Evolutionary conservation across 2,888 invertebrate species (phyloP).

Genomic region (Caenorhabditis angaria): DNA sequence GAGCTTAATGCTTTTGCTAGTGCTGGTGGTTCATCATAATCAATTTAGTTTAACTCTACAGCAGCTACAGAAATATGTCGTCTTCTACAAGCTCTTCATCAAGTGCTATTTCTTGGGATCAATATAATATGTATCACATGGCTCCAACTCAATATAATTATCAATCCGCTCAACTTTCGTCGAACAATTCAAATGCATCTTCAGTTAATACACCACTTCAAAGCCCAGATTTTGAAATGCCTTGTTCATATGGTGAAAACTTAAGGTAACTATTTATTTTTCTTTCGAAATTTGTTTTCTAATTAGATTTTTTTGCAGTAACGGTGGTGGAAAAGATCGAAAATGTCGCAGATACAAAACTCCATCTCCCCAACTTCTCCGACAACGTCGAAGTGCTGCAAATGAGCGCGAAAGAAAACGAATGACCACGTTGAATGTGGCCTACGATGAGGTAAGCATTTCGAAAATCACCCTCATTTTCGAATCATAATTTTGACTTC

Average conservation of each 20-base stretch:
- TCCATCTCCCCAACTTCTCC: conserved; percentile 68
- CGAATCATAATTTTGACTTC: neutral
- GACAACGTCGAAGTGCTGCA: conserved; percentile 58
- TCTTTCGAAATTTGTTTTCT: neutral
- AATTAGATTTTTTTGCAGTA: conserved; percentile 11
- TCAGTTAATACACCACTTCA: conserved; percentile 46
- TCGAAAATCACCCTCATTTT: neutral
- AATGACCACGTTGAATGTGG: conserved; percentile 70
- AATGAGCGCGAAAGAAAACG: conserved; percentile 70
- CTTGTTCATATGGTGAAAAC: conserved; percentile 26
- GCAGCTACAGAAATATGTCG: neutral
- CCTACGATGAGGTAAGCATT: conserved; percentile 67
- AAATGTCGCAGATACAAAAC: conserved; percentile 67
- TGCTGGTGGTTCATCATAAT: conserved; percentile 7
- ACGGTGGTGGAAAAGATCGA: conserved; percentile 32
- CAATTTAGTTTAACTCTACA: neutral
- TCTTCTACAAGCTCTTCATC: conserved; percentile 3
- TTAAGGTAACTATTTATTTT: neutral
- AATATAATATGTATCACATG: conserved; percentile 40
- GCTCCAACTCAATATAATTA: conserved; percentile 30
- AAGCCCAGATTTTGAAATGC: conserved; percentile 46
- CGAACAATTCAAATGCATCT: conserved; percentile 19
- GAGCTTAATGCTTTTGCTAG: neutral
- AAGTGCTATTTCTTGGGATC: conserved; percentile 38
- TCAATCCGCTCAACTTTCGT: conserved; percentile 5